phyloP scores from a whole-genome alignment of 2,113 vertebrate species.

The Daubentonia madagascariensis region DNA sequence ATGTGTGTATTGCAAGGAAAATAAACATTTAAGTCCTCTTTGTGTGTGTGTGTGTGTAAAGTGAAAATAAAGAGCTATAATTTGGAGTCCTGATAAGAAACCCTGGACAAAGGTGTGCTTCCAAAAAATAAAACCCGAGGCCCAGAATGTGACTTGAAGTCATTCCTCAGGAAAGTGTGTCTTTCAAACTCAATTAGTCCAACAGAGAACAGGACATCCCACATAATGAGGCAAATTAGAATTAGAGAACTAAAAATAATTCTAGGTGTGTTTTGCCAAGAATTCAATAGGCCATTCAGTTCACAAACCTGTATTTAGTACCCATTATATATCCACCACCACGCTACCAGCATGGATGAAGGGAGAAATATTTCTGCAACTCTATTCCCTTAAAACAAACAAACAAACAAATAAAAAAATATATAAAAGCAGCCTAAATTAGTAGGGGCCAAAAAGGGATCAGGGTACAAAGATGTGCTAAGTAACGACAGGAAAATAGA shows the following conservation, averaged over 20 bases:
- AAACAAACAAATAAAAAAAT: neutral
- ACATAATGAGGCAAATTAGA: neutral
- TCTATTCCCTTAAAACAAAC: neutral
- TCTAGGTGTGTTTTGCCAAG: constrained; percentile 29
- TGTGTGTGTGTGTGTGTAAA: neutral
- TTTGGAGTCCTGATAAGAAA: constrained; percentile 21
- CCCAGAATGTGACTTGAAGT: neutral
- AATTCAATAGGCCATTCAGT: neutral
- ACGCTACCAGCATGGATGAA: neutral
- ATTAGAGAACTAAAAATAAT: constrained; percentile 17
- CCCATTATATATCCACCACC: neutral
- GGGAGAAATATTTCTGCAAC: neutral
- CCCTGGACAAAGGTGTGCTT: neutral
- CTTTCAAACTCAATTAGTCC: constrained; percentile 16
- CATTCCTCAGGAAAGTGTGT: neutral
- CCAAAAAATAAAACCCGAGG: neutral
- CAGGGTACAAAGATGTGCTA: neutral
- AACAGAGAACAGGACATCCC: neutral
- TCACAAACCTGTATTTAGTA: neutral
- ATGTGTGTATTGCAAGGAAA: neutral
- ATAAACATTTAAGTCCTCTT: neutral
- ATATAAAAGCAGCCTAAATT: neutral
- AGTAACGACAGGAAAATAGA: neutral
- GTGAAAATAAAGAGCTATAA: neutral
- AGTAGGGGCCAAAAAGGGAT: neutral